Evolutionary conservation across 23 tunicate genomes (phyloP).

Genomic region (Trididemnum miniatum): DNA sequence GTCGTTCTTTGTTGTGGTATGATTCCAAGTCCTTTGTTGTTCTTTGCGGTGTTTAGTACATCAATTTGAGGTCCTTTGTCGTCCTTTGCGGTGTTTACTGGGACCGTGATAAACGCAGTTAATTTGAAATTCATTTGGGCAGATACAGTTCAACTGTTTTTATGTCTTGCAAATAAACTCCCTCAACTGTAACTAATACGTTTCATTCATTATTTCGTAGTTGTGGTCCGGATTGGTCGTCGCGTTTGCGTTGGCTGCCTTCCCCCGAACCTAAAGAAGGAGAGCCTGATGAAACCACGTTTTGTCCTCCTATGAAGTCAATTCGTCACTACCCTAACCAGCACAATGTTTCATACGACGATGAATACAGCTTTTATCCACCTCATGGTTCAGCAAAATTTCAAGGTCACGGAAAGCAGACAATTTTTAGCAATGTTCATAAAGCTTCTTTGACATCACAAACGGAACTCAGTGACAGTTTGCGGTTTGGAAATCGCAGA

Average conservation of each 20-base stretch:
- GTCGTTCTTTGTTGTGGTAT: too few relatives aligned
- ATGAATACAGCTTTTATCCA: conserved; percentile 74
- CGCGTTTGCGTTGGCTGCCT: conserved; percentile 70
- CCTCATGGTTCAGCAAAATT: conserved; percentile 63
- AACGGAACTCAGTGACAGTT: conserved; percentile 56
- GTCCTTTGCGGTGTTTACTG: too few relatives aligned
- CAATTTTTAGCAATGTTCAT: conserved; percentile 59
- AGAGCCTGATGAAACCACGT: conserved; percentile 41
- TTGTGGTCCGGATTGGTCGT: conserved; percentile 88
- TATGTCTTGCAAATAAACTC: too few relatives aligned
- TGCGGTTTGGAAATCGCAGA: conserved; percentile 59
- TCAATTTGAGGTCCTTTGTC: too few relatives aligned
- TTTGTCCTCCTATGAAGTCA: conserved; percentile 79
- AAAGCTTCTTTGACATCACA: conserved; percentile 45
- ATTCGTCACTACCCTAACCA: conserved; percentile 63
- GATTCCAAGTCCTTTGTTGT: too few relatives aligned
- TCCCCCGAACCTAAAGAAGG: conserved; percentile 59
- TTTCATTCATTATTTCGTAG: too few relatives aligned
- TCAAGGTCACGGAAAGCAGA: conserved; percentile 68
- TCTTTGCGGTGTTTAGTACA: too few relatives aligned
- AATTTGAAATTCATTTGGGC: too few relatives aligned
- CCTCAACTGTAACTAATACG: too few relatives aligned
- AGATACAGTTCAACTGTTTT: too few relatives aligned
- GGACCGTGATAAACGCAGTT: too few relatives aligned
- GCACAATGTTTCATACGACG: conserved; percentile 33